These are phyloP conservation scores for Misgurnus mizolepis DNA, from an alignment of 2,113 vertebrate species.

Conservation along the genomic window DNA sequence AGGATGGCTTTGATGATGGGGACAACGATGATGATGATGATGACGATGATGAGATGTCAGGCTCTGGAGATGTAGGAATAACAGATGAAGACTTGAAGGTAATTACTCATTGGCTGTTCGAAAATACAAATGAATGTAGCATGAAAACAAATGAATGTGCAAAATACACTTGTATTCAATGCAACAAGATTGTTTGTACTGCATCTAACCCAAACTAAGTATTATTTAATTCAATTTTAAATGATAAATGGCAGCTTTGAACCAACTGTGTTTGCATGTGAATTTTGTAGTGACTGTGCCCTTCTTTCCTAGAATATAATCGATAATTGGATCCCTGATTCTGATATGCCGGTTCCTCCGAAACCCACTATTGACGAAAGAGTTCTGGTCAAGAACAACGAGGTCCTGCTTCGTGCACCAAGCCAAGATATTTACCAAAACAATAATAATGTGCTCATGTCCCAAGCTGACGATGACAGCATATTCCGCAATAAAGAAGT, in stretches of 20 bases:
- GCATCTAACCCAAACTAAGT: too few relatives aligned
- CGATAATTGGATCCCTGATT: conserved; percentile 82
- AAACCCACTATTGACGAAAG: conserved; percentile 54
- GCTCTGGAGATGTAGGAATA: conserved; percentile 80
- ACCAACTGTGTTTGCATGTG: not conserved
- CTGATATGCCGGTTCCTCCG: conserved; percentile 60
- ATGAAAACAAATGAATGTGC: too few relatives aligned
- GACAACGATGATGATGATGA: conserved; percentile 40
- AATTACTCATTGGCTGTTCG: too few relatives aligned
- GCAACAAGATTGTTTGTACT: too few relatives aligned
- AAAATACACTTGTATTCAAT: too few relatives aligned
- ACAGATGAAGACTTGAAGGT: not conserved
- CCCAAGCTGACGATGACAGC: conserved; percentile 80
- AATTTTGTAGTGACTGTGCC: not conserved
- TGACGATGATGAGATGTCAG: conserved; percentile 75
- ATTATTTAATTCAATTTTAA: not conserved
- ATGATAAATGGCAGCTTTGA: not conserved
- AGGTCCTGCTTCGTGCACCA: conserved; percentile 62
- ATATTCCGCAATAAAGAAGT: conserved; percentile 89
- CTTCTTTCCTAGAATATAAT: conserved; percentile 53
- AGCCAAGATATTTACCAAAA: conserved; percentile 60
- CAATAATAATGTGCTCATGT: conserved; percentile 80
- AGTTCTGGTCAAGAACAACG: conserved; percentile 71
- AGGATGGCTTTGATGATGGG: conserved; percentile 62
- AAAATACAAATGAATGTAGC: too few relatives aligned